Percentiles rank a stretch among this genome's conserved stretches.
These are phyloP conservation scores for Endotricha flammealis DNA, from an alignment of 2,888 invertebrate species.

Conservation along the genomic window DNA sequence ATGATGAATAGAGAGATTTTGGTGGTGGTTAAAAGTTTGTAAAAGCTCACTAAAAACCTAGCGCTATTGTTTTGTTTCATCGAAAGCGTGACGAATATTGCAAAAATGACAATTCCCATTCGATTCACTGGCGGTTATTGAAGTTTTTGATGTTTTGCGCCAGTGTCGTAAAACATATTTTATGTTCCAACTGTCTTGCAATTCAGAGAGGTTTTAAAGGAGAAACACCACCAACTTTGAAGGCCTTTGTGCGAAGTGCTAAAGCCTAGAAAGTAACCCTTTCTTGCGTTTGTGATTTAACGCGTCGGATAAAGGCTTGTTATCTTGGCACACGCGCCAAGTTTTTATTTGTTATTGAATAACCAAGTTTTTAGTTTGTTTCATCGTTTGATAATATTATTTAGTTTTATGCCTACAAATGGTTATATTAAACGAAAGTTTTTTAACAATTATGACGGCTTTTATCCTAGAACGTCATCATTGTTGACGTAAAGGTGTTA, in stretches of 20 bases:
- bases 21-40: no score
- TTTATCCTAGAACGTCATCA: no score
- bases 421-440: no score
- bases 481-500: no score
- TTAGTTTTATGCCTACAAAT: no score
- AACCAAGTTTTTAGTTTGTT: slow-evolving; percentile 2
- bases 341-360: slow-evolving; percentile 2
- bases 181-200: slow-evolving; percentile 56
- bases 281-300: slow-evolving; percentile 25
- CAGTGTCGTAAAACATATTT: slow-evolving; percentile 69
- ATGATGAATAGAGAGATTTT: no score
- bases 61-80: slow-evolving; percentile 6
- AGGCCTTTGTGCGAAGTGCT: slow-evolving; percentile 62
- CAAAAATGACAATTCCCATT: slow-evolving; percentile 41
- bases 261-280: slow-evolving; percentile 61
- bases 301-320: slow-evolving; percentile 14
- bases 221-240: slow-evolving; percentile 51
- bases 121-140: slow-evolving; percentile 60
- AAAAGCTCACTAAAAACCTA: slow-evolving; percentile 2
- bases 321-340: slow-evolving; percentile 8
- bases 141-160: slow-evolving; percentile 64
- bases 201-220: slow-evolving; percentile 57
- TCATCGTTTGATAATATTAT: no score
- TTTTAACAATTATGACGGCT: no score
- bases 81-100: slow-evolving; percentile 34